phyloP scores from a whole-genome alignment of 2,113 vertebrate species.

The Columba janthina region DNA sequence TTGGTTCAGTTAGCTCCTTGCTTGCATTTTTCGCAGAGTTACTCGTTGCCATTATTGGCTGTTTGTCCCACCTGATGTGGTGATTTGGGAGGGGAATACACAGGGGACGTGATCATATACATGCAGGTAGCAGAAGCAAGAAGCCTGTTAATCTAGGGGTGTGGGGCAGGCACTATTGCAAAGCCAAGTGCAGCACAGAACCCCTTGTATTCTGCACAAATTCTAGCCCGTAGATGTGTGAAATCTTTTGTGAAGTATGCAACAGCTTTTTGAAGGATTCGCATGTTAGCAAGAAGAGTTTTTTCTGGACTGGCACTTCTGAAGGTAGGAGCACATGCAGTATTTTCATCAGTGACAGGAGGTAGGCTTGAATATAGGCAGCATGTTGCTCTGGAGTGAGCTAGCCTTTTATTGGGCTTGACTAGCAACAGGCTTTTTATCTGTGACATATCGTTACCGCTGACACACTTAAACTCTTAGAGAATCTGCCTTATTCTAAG shows the following conservation, averaged over 20 bases:
- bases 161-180: neutral
- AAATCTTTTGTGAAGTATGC: neutral
- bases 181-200: neutral
- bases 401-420: constrained; percentile 22
- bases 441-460: neutral
- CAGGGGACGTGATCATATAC: neutral
- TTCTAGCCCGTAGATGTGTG: neutral
- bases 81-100: neutral
- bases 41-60: neutral
- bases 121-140: neutral
- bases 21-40: neutral
- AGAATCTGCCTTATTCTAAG: neutral
- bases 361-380: constrained; percentile 33
- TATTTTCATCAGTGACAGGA: constrained; percentile 5
- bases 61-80: neutral
- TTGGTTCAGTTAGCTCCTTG: neutral
- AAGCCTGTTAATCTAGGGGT: neutral
- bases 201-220: neutral
- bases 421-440: neutral
- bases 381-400: neutral
- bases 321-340: neutral
- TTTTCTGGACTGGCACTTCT: neutral
- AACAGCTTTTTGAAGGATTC: neutral
- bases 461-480: neutral
- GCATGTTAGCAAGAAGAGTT: neutral